Evolutionary conservation across 2,797 vertebrate genomes (phyloP).

Genomic region (Catostomus latipinnis): DNA sequence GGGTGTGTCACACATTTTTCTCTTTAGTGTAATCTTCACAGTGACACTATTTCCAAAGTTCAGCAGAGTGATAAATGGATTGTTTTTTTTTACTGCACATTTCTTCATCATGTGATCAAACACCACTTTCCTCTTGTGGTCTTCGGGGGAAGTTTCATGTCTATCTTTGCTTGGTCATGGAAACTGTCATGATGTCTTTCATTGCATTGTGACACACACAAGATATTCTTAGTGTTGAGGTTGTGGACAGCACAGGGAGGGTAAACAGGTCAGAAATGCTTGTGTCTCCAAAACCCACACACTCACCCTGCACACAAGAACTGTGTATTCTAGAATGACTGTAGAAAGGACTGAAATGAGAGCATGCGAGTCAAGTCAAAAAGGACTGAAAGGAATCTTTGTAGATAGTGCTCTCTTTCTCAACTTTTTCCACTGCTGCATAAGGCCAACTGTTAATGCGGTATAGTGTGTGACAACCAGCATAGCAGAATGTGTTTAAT

Average conservation of each 20-base stretch:
- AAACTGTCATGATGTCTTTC: constrained; percentile 36
- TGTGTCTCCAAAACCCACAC: constrained; percentile 22
- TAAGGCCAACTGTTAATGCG: constrained; percentile 51
- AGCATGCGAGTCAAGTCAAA: constrained; percentile 49
- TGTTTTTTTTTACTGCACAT: not conserved
- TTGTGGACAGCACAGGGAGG: constrained; percentile 4
- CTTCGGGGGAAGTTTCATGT: constrained; percentile 38
- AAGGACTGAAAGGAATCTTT: constrained; percentile 56
- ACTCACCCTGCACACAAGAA: constrained; percentile 40
- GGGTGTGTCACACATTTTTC: constrained; percentile 43
- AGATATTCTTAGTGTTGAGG: constrained; percentile 30
- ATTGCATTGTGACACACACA: constrained; percentile 4
- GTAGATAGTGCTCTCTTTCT: constrained; percentile 52
- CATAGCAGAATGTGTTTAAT: constrained; percentile 41
- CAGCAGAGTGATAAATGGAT: not conserved
- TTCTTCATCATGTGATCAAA: not conserved
- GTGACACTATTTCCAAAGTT: not conserved
- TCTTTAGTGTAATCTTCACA: constrained; percentile 22
- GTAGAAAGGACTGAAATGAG: constrained; percentile 51
- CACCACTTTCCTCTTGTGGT: constrained; percentile 4
- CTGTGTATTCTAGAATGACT: constrained; percentile 33
- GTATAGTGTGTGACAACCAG: constrained; percentile 58
- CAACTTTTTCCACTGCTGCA: constrained; percentile 45
- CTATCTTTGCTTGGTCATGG: constrained; percentile 33
- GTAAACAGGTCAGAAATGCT: constrained; percentile 21